phyloP scores from a whole-genome alignment of 2,888 invertebrate genomes.

The Monoplex corrugatus region DNA sequence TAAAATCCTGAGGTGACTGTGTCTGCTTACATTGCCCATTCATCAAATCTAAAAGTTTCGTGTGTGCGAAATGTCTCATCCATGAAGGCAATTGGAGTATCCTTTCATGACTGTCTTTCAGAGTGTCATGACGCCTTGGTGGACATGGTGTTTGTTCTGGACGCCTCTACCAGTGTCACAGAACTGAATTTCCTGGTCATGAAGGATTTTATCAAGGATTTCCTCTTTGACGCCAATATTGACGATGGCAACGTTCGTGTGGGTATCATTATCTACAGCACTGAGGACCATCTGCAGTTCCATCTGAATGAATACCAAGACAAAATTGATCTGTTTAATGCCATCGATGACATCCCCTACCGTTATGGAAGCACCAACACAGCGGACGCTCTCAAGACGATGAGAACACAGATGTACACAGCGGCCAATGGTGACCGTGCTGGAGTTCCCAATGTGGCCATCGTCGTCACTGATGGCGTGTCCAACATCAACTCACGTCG shows the following conservation, averaged over 20 bases:
- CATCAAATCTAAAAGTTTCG: too few relatives aligned
- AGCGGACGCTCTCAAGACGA: slow-evolving; percentile 71
- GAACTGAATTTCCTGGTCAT: slow-evolving; percentile 68
- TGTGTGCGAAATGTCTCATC: too few relatives aligned
- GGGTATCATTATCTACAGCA: slow-evolving; percentile 73
- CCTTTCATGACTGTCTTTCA: too few relatives aligned
- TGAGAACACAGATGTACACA: slow-evolving; percentile 70
- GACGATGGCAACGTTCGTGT: slow-evolving; percentile 71
- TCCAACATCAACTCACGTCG: slow-evolving; percentile 74
- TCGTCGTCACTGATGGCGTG: slow-evolving; percentile 78
- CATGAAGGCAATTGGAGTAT: too few relatives aligned
- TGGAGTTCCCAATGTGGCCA: slow-evolving; percentile 70
- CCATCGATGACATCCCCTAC: slow-evolving; percentile 71
- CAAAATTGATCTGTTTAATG: slow-evolving; percentile 65
- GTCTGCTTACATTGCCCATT: too few relatives aligned
- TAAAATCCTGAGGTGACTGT: too few relatives aligned
- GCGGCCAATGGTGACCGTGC: slow-evolving; percentile 71
- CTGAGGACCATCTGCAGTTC: slow-evolving; percentile 68
- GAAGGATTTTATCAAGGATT: slow-evolving; percentile 51
- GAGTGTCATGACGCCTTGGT: slow-evolving; percentile 57
- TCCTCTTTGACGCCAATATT: slow-evolving; percentile 65
- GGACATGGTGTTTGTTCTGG: slow-evolving; percentile 72
- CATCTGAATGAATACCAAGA: slow-evolving; percentile 67
- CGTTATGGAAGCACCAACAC: slow-evolving; percentile 77
- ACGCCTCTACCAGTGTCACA: slow-evolving; percentile 72